Base-by-base conservation (phyloP, 2,113 vertebrate species). In the Tupaia tana region DNA sequence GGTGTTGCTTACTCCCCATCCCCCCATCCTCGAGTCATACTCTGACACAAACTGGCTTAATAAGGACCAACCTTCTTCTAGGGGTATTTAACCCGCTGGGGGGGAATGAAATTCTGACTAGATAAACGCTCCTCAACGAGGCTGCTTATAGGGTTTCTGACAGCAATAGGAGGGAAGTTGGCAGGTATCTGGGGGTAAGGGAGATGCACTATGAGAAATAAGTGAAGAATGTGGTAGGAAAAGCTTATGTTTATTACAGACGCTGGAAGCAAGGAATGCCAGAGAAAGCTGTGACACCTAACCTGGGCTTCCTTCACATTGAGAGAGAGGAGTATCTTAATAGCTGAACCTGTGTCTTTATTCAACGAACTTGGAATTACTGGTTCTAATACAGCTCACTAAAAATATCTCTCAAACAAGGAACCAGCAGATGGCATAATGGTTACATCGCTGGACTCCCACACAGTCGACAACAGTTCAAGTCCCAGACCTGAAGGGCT, bases 321-420 rank as follows among this genome's bases (percentile, higher is more conserved):
- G 7, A 18, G 14, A 77, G 14, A 77, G 43, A 43, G 15, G 14
- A 27, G 70, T 83, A 27, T 13, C 11, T 12, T 91, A 31, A 67
- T 13, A 81, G 15, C 12, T 27, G n/a, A 25, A 22, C 16, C 34
- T 2, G 43, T 34, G 16, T 58, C 73, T 93, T 91, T n/a, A 18
- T 15, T 18, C 67, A 75, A 25, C 34, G 80, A 96, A 84, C 25
- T 11, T 78, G 27, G 27, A 85, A 78, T 43, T 74, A 67, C 27
- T 69, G 81, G 25, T 56, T 91, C 64, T 82, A 43, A 18, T 77
- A 16, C 24, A 61, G 52, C 43, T 86, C 25, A 92, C 19, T 22
- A 10, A 84, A 87, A 69, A 52, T 9, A 43, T 79, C 75, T 77
- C 93, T 58, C 67, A 80, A n/a, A 82, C 66, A 90, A 86, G 89